Evolutionary conservation across 2,113 vertebrate species (phyloP), one percentile per base, ranked within the genome.

Genomic region (Apeltes quadracus): DNA sequence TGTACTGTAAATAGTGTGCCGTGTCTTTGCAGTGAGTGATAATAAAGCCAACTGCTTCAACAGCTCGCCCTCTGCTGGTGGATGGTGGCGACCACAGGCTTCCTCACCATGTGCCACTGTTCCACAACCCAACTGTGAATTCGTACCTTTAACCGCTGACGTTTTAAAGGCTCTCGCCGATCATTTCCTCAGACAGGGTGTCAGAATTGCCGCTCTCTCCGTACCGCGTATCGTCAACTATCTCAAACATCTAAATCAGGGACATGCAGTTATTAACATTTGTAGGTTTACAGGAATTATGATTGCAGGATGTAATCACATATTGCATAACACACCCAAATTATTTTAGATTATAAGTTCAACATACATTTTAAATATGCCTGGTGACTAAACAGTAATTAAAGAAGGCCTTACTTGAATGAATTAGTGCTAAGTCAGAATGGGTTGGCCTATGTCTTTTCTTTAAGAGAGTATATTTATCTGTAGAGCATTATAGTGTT

Each of bases 1-100:
- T 81, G 75, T 86, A 57, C 54, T 92, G 87, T 91, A 90, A 84
- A 91, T 90, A 90, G 57, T 67, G 76, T 76, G 63, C 55, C 61
- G 66, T 72, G 81, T 85, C 57, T 72, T 70, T 80, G 62, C 55
- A 36, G 34, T 7, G 55, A 86, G 56, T 55, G 69, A 72, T 2
- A 58, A 66, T 44, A 10, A 66, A 71, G 67, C 75, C 72, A 76
- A 76, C 57, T 9, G 69, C 75, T 55, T 3, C 20, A 3, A 66
- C 58, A 78, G 68, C n/a, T 1, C 65, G 82, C 83, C 76, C 87
- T 39, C 90, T 86, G 76, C 80, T 87, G 89, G 23, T 22, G 5
- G 46, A 29, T 0, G 10, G 51, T 9, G 46, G 68, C 16, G 46
- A 84, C 61, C 12, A 66, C 79, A 72, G 63, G 15, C 66, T 10